Evolutionary conservation across 2,797 vertebrate genomes (phyloP).

Genomic region (Semaprochilodus insignis): DNA sequence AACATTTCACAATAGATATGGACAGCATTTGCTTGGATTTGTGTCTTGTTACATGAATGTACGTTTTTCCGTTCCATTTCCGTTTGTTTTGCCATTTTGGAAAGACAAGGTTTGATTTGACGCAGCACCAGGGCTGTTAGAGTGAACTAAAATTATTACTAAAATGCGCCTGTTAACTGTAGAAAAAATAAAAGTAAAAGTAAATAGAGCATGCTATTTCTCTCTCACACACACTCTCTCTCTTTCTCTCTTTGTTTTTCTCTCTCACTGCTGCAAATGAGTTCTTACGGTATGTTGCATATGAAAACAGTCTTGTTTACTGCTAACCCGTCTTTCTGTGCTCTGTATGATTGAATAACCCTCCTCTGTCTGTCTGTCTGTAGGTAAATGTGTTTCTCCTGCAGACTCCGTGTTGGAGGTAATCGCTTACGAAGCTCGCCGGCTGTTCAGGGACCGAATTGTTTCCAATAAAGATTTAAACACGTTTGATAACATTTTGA

Average conservation of each 20-base stretch:
- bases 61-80: no score
- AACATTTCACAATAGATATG: no score
- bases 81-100: no score
- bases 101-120: no score
- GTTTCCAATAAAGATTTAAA: conserved; percentile 88
- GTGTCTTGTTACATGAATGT: no score
- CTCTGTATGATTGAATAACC: not conserved
- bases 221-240: no score
- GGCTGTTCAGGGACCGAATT: conserved; percentile 94
- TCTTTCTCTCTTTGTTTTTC: conserved; percentile 59
- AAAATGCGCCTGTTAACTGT: no score
- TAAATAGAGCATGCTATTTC: no score
- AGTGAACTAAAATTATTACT: no score
- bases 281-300: conserved; percentile 3
- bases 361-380: conserved; percentile 27
- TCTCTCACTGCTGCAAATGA: conserved; percentile 9
- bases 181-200: no score
- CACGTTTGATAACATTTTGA: conserved; percentile 90
- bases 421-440: conserved; percentile 88
- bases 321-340: not conserved
- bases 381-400: conserved; percentile 73
- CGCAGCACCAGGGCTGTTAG: no score
- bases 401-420: conserved; percentile 91
- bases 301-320: not conserved
- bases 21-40: no score